Evolutionary conservation across 1,140 invertebrate species (phyloP), one percentile per base, ranked within the genome.

Genomic region (Odontomachus brunneus): DNA sequence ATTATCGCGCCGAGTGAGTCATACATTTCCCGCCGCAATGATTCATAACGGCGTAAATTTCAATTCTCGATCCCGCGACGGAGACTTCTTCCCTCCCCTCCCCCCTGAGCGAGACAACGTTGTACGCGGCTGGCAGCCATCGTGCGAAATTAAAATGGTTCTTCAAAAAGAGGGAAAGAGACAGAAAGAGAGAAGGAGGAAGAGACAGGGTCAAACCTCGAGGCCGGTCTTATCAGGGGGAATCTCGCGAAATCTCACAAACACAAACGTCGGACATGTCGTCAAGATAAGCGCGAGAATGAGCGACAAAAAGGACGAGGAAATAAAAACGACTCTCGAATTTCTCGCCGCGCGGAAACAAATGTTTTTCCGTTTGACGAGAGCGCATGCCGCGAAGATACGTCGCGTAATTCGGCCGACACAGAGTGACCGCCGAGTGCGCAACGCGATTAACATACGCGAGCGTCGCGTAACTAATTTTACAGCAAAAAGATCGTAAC

Each of bases 391-490:
- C 7, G 17, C 19, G 17, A 55, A 19, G 53, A 57, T 57, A 14
- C n/a, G 7, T 38, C 17, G 33, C 3, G 29, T 57, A 80, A 80
- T 80, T 69, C 29, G 24, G 17, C 12, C n/a, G 26, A 51, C 24
- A 22, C 26, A 62, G 38, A 5, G 29, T 49, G 14, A 67, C 49
- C 19, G 22, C 29, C 51, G 12, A 55, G 19, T 33, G 51, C 33
- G 74, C 62, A 69, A 44, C n/a, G 75, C 33, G 72, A 78, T 83
- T 63, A 83, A 83, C 62, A 83, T 62, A 73, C 38, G 51, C 55
- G 67, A 78, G 57, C 59, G 59, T 76, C 62, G 38, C 82, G 62
- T 84, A 84, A 83, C 60, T 74, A 59, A 74, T 85, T 83, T 83
- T 75, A 83, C 63, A 48, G 49, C 51, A 83, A 83, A 75, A 83